These are phyloP conservation scores for Pherbina coryleti DNA, from an alignment of 2,888 invertebrate species.

Conservation along the genomic window DNA sequence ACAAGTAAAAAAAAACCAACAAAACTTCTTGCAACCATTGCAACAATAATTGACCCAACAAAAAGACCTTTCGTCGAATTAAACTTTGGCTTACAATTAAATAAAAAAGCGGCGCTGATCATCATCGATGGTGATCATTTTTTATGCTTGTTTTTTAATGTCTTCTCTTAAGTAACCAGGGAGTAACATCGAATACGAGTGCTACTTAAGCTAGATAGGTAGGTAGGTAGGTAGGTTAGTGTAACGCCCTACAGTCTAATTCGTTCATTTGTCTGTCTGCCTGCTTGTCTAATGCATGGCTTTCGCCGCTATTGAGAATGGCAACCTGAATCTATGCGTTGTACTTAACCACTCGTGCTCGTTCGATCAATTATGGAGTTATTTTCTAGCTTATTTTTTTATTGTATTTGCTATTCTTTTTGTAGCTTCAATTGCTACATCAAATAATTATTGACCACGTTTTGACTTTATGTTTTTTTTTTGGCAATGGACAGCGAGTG, in stretches of 20 bases:
- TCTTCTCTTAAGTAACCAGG: neutral
- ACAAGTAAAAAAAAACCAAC: too few species aligned
- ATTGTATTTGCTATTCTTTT: neutral
- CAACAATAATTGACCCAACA: constrained; percentile 45
- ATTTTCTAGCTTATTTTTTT: neutral
- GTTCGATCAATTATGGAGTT: neutral
- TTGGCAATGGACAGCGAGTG: too few species aligned
- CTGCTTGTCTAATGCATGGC: neutral
- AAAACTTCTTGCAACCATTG: too few species aligned
- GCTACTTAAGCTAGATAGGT: neutral
- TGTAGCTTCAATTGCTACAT: constrained; percentile 15
- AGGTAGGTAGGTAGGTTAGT: neutral
- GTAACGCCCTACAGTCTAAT: constrained; percentile 17
- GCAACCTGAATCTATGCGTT: neutral
- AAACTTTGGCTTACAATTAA: constrained; percentile 41
- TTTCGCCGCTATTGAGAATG: neutral
- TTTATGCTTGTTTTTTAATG: neutral
- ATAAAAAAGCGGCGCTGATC: neutral
- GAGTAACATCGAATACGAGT: neutral
- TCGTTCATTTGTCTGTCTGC: neutral
- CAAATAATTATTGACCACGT: constrained; percentile 6
- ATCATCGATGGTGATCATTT: constrained; percentile 1
- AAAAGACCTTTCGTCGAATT: constrained; percentile 48
- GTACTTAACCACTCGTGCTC: neutral
- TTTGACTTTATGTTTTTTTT: neutral